Percentiles rank a stretch among this genome's conserved stretches.
These are phyloP conservation scores for Corythornis madagascariensis DNA, from an alignment of 2,113 vertebrate species.

Conservation along the genomic window DNA sequence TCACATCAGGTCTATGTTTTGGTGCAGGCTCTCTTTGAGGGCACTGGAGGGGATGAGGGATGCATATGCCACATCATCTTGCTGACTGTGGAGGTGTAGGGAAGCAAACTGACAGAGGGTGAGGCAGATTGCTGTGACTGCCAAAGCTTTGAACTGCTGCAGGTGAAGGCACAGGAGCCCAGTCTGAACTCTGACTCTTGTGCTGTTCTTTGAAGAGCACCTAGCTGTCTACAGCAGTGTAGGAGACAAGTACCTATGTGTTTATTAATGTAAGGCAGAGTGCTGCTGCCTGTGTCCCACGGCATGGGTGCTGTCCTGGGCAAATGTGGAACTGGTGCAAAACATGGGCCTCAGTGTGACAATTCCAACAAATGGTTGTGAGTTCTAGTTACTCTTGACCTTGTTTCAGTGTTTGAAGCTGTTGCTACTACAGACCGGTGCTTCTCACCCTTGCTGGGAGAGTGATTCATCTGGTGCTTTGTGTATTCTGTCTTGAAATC, in stretches of 20 bases:
- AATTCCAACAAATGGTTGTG: background rate
- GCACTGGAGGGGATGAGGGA: background rate
- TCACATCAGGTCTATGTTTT: background rate
- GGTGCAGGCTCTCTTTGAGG: background rate
- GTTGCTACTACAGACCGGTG: background rate
- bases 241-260: background rate
- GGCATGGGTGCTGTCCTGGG: background rate
- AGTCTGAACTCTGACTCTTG: background rate
- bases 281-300: background rate
- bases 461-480: background rate
- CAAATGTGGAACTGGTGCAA: background rate
- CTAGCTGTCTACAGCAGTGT: background rate
- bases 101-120: background rate
- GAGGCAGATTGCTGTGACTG: background rate
- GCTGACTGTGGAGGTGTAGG: background rate
- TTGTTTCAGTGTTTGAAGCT: background rate
- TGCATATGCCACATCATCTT: background rate
- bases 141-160: background rate
- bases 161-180: background rate
- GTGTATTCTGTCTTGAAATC: background rate
- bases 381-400: background rate
- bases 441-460: background rate
- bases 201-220: background rate
- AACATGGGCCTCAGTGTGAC: background rate
- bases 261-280: background rate